phyloP scores from a whole-genome alignment of 2,888 invertebrate genomes.

The Apoda limacodes region DNA sequence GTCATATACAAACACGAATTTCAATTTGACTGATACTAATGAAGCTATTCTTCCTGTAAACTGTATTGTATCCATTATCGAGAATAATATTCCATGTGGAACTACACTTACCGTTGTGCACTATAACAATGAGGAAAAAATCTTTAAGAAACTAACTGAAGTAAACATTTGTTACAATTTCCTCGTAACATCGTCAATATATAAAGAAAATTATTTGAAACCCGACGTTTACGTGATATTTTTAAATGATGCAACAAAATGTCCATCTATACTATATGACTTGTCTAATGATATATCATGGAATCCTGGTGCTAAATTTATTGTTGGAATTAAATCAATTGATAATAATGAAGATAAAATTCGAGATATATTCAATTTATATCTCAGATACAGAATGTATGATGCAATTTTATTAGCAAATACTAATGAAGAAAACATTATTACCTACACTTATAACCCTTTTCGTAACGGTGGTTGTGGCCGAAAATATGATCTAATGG shows the following conservation, averaged over 20 bases:
- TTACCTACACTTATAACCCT: conserved; percentile 29
- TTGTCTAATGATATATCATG: conserved; percentile 31
- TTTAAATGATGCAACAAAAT: conserved; percentile 21
- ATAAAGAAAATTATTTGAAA: too few species aligned
- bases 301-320: conserved; percentile 36
- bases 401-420: conserved; percentile 28
- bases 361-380: conserved; percentile 22
- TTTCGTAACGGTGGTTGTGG: conserved; percentile 33
- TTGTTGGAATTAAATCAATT: conserved; percentile 26
- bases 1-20: too few species aligned
- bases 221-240: conserved; percentile 34
- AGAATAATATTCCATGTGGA: too few species aligned
- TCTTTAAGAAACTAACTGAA: too few species aligned
- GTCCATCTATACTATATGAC: conserved; percentile 23
- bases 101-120: too few species aligned
- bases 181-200: too few species aligned
- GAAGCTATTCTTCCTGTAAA: too few species aligned
- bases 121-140: too few species aligned
- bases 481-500: conserved; percentile 20
- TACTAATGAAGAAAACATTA: conserved; percentile 14
- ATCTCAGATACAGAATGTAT: conserved; percentile 28
- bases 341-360: conserved; percentile 19
- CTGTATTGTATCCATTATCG: too few species aligned
- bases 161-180: too few species aligned
- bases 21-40: too few species aligned